phyloP scores from a whole-genome alignment of 35 echinoderm and acorn worm genomes.

The Nesometra sesokonis region DNA sequence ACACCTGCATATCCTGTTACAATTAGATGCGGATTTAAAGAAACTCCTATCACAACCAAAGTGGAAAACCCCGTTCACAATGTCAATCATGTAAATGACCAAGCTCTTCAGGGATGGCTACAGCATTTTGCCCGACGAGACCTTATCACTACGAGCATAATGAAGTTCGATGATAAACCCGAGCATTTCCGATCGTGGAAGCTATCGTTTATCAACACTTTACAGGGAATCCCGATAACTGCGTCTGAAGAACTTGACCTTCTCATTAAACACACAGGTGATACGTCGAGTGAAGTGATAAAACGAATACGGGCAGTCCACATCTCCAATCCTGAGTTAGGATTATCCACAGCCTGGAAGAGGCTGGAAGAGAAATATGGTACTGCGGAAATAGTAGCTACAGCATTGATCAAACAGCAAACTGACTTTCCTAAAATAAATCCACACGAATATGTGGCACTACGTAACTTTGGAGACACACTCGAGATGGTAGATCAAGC shows the following conservation, averaged over 20 bases:
- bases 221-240: neutral
- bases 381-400: neutral
- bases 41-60: no score
- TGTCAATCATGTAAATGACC: no score
- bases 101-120: neutral
- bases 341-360: neutral
- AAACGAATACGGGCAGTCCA: neutral
- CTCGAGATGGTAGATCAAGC: neutral
- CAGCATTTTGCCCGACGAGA: neutral
- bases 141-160: neutral
- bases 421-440: neutral
- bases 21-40: no score
- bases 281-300: neutral
- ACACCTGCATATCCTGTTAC: no score
- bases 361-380: neutral
- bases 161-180: neutral
- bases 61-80: no score
- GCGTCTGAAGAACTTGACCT: neutral
- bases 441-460: neutral
- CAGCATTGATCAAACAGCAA: neutral
- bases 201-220: neutral
- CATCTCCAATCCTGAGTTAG: neutral
- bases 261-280: neutral
- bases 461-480: neutral
- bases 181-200: neutral